phyloP scores from a whole-genome alignment of 2,888 invertebrate genomes.

The Isotomurus palustris region DNA sequence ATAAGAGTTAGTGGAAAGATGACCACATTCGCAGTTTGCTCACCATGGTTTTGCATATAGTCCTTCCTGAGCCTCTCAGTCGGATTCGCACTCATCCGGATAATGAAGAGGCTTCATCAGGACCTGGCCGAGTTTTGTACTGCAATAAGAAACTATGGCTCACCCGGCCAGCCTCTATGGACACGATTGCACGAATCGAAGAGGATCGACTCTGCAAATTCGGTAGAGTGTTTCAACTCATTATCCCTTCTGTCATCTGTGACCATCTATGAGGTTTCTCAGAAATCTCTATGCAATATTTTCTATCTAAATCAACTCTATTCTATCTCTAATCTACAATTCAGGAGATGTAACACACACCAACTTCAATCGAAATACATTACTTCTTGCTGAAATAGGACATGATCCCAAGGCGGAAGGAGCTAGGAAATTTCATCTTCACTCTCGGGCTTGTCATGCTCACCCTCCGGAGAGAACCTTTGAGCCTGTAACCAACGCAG shows the following conservation, averaged over 20 bases:
- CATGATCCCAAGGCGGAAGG: not conserved
- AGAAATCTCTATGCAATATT: too few relatives aligned
- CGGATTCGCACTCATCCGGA: slow-evolving; percentile 7
- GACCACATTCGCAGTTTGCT: not conserved
- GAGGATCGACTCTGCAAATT: slow-evolving; percentile 2
- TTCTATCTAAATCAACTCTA: too few relatives aligned
- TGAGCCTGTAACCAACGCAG: slow-evolving; percentile 48
- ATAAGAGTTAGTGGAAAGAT: not conserved
- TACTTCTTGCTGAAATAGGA: not conserved
- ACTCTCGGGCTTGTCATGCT: not conserved
- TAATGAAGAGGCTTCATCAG: slow-evolving; percentile 6
- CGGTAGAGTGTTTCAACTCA: slow-evolving; percentile 1
- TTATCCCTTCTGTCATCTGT: too few relatives aligned
- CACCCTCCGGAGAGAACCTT: slow-evolving; percentile 18
- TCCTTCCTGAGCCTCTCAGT: slow-evolving; percentile 48
- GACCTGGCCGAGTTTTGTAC: not conserved
- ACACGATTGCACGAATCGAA: not conserved
- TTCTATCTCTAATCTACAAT: too few relatives aligned
- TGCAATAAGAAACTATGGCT: slow-evolving; percentile 11
- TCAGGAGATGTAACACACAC: not conserved
- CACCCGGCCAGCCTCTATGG: slow-evolving; percentile 2
- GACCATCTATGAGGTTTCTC: too few relatives aligned
- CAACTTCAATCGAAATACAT: not conserved
- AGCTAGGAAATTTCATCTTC: slow-evolving; percentile 2
- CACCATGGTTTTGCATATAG: slow-evolving; percentile 50